Conservation (phyloP, 1,140 invertebrate species). For the Drosophila ananassae region DNA sequence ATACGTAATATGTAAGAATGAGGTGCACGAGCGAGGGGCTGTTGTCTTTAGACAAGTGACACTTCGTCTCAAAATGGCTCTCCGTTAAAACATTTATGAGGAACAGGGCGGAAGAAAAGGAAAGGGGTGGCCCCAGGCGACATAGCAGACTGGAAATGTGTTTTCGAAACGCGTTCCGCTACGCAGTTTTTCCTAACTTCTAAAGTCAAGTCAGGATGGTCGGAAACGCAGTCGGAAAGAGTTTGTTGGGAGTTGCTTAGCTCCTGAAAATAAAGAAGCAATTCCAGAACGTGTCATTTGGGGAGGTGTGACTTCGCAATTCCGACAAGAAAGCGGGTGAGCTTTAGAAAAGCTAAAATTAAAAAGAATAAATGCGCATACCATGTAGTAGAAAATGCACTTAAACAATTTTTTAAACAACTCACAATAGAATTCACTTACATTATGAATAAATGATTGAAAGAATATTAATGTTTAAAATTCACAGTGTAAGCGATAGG, state of each 20-base stretch:
- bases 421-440: neutral
- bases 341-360: too few species aligned
- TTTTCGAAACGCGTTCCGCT: constrained; percentile 8
- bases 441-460: too few species aligned
- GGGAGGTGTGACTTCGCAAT: constrained; percentile 6
- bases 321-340: neutral
- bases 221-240: constrained; percentile 24
- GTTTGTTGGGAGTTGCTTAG: constrained; percentile 4
- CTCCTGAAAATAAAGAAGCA: neutral
- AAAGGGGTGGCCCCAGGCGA: constrained; percentile 22
- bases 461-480: neutral
- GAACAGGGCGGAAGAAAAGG: neutral
- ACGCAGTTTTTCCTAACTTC: neutral
- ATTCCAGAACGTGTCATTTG: constrained; percentile 7
- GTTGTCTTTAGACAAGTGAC: constrained; percentile 56
- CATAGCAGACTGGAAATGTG: constrained; percentile 6
- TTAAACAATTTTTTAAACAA: neutral
- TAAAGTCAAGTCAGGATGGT: constrained; percentile 2
- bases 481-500: constrained; percentile 16
- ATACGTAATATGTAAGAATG: too few species aligned
- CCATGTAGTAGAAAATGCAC: neutral
- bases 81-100: constrained; percentile 65
- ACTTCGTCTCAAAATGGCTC: constrained; percentile 50
- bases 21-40: constrained; percentile 27
- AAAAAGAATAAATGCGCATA: neutral